phyloP scores from a whole-genome alignment of 2,113 vertebrate species.

The Hydrochoerus hydrochaeris region DNA sequence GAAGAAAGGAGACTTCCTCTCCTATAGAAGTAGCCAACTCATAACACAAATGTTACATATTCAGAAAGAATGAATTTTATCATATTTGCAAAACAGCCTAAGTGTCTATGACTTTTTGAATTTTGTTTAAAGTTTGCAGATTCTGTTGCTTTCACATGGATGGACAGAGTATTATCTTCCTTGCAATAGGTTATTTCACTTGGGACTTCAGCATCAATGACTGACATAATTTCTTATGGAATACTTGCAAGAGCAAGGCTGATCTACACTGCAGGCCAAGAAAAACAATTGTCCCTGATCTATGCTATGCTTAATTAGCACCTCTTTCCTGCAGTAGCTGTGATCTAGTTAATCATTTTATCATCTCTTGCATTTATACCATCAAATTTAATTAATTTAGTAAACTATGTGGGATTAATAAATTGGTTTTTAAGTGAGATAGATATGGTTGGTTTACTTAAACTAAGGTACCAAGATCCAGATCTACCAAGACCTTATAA shows the following conservation, averaged over 20 bases:
- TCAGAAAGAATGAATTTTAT: not conserved
- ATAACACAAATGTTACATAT: not conserved
- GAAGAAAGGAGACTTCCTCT: not conserved
- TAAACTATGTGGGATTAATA: not conserved
- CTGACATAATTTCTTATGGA: not conserved
- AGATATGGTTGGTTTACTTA: not conserved
- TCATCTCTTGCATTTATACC: not conserved
- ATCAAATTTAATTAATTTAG: not conserved
- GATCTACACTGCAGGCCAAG: not conserved
- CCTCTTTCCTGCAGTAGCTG: not conserved
- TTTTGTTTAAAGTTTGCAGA: constrained; percentile 81
- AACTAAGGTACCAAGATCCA: not conserved
- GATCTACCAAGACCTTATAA: not conserved
- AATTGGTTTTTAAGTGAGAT: accelerated
- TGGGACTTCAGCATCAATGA: not conserved
- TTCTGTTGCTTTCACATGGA: constrained; percentile 86
- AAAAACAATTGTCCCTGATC: not conserved
- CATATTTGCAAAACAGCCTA: too few relatives aligned
- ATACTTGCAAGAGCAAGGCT: not conserved
- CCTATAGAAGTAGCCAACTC: not conserved
- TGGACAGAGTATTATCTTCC: constrained; percentile 84
- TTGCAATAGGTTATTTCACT: constrained; percentile 37
- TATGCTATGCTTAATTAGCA: not conserved
- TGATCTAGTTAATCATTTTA: not conserved
- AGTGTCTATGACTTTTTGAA: not conserved